Conservation (phyloP, 2,888 invertebrate genomes). For the Andrena camellia region DNA sequence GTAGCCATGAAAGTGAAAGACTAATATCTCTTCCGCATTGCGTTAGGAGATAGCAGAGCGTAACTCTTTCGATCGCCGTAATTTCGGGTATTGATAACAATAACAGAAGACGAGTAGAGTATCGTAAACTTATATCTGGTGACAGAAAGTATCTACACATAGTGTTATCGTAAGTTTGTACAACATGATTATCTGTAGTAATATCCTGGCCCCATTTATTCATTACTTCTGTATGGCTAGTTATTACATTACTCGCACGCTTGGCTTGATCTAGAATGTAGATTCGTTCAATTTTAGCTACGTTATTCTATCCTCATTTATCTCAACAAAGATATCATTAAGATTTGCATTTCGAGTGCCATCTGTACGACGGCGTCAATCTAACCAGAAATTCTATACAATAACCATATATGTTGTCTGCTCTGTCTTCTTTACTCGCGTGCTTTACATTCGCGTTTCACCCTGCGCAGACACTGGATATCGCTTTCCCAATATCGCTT, state of each 20-base stretch:
- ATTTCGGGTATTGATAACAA: background rate
- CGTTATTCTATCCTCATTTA: background rate
- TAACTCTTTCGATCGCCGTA: background rate
- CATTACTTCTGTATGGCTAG: background rate
- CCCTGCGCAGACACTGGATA: slow-evolving; percentile 35
- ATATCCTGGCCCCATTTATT: background rate
- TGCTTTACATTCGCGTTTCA: slow-evolving; percentile 10
- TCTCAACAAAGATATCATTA: background rate
- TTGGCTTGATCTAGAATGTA: background rate
- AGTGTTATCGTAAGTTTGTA: no score
- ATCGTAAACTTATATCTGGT: background rate
- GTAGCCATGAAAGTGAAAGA: slow-evolving; percentile 4
- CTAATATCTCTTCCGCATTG: slow-evolving; percentile 8
- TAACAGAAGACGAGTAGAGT: background rate
- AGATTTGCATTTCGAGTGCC: background rate
- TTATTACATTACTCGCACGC: background rate
- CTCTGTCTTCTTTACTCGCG: background rate
- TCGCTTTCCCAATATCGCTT: slow-evolving; percentile 32
- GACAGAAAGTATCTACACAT: background rate
- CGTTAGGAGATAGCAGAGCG: background rate
- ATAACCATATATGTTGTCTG: background rate
- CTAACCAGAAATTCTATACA: slow-evolving; percentile 30
- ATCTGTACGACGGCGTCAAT: background rate
- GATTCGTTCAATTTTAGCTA: background rate
- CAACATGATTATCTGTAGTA: background rate